Evolutionary conservation across 1,140 invertebrate species (phyloP), one percentile per base, ranked within the genome.

Genomic region (Papilio dardanus): DNA sequence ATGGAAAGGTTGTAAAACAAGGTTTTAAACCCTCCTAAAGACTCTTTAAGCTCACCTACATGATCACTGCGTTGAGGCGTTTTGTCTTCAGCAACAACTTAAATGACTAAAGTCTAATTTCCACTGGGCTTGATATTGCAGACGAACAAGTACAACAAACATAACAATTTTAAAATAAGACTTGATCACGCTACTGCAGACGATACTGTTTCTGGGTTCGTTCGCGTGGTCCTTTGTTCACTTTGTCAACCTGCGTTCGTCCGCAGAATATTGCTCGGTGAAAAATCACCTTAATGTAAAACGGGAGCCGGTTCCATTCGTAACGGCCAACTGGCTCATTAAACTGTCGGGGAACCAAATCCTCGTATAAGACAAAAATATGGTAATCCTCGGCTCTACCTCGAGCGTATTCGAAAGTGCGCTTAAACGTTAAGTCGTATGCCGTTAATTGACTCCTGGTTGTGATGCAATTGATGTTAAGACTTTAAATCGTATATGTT

Each of bases 401-500:
- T 58, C 19, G 28, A 35, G 66, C 54, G 50, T 35, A 66, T 82
- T 80, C 74, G 81, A 82, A 82, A 82, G 81, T 80, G 74, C 46
- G 40, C 33, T 76, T 46, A 77, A 78, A 46, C 42, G 74, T 79
- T 76, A 77, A 31, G n/a, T 35, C 30, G 16, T 19, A 14, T 19
- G n/a, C 10, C 30, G 6, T 31, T 35, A 21, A 40, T 37, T 16
- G 6, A 16, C 50, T 54, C 21, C 24, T 24, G 50, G 8, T 4
- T 30, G 54, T 42, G 33, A 69, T 19, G 21, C 35, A 69, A 69
- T 7, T 69, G 19, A 69, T 21, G 33, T 24, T 69, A 69, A 69
- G 66, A 5, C n/a, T 50, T 62, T 62, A 14, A 62, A 12, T 28
- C 54, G 3, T 62, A 28, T 62, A 12, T 62, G 24, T 62, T 62